A percentile compares a stretch with the other conserved stretches of the same genome.
Conservation (phyloP, 2,888 invertebrate species). For the Carcina quercana region DNA sequence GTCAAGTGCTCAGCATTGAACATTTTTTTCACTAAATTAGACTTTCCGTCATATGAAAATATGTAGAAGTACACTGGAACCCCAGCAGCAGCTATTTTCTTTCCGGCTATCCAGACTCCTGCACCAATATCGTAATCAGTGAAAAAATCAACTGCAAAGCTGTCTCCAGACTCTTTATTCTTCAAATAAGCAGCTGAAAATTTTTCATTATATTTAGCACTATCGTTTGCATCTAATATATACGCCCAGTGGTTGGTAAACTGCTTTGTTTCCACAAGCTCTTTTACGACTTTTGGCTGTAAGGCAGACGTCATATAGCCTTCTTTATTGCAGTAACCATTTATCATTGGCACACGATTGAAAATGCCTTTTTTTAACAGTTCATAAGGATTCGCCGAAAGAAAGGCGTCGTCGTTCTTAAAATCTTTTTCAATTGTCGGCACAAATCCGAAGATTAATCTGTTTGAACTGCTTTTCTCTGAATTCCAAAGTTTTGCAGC, state of each 20-base stretch:
- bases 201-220: slow-evolving; percentile 17
- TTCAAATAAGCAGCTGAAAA: slow-evolving; percentile 20
- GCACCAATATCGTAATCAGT: slow-evolving; percentile 35
- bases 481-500: slow-evolving; percentile 13
- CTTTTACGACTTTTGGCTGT: slow-evolving; percentile 23
- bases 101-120: slow-evolving; percentile 30
- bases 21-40: slow-evolving; percentile 24
- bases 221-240: slow-evolving; percentile 20
- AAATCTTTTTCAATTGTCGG: slow-evolving; percentile 42
- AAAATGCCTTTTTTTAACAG: slow-evolving; percentile 43
- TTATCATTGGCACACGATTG: slow-evolving; percentile 51
- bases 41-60: slow-evolving; percentile 36
- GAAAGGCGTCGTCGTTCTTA: slow-evolving; percentile 29
- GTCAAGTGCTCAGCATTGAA: slow-evolving; percentile 22
- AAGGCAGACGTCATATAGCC: slow-evolving; percentile 40
- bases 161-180: slow-evolving; percentile 15
- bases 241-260: slow-evolving; percentile 27
- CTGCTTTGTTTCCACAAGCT: slow-evolving; percentile 24
- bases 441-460: slow-evolving; percentile 34
- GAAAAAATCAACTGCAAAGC: slow-evolving; percentile 33
- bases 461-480: slow-evolving; percentile 17
- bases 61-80: slow-evolving; percentile 33
- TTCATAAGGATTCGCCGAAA: slow-evolving; percentile 43
- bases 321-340: slow-evolving; percentile 63
- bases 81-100: slow-evolving; percentile 20